Percentiles rank a stretch among this genome's conserved stretches.
These are phyloP conservation scores for Leistus spinibarbis DNA, from an alignment of 2,888 invertebrate genomes.

Conservation along the genomic window DNA sequence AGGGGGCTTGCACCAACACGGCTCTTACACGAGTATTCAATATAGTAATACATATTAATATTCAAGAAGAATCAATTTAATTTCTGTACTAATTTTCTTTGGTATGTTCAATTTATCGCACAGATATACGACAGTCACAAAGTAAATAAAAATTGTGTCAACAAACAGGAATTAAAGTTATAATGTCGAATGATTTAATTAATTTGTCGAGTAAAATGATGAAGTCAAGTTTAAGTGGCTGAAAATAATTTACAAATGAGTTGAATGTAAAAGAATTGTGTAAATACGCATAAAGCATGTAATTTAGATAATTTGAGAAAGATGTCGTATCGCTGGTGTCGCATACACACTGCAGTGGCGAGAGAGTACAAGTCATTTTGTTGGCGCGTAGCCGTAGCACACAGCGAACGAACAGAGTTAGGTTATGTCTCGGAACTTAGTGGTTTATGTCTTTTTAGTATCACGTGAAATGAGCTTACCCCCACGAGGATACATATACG, in stretches of 20 bases:
- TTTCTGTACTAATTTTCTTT: too few species aligned
- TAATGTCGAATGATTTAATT: not conserved
- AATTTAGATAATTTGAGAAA: not conserved
- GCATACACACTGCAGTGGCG: not conserved
- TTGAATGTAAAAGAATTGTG: not conserved
- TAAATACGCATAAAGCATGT: not conserved
- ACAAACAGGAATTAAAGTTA: not conserved
- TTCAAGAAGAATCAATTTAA: too few species aligned
- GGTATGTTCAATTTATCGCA: too few species aligned
- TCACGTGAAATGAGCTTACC: constrained; percentile 39
- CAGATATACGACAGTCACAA: too few species aligned
- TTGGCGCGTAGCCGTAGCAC: not conserved
- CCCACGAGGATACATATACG: constrained; percentile 37
- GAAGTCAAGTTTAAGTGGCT: not conserved
- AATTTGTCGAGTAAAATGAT: not conserved
- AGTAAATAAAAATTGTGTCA: not conserved
- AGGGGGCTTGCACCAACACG: too few species aligned
- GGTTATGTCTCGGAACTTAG: constrained; percentile 39
- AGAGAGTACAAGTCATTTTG: not conserved
- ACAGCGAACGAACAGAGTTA: constrained; percentile 14
- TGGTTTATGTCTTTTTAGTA: constrained; percentile 40
- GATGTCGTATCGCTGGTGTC: not conserved
- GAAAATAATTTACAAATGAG: not conserved
- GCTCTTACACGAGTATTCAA: too few species aligned
- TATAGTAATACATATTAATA: too few species aligned